Evolutionary conservation across 2,888 invertebrate genomes (phyloP).

Genomic region (Parelbella ahira): DNA sequence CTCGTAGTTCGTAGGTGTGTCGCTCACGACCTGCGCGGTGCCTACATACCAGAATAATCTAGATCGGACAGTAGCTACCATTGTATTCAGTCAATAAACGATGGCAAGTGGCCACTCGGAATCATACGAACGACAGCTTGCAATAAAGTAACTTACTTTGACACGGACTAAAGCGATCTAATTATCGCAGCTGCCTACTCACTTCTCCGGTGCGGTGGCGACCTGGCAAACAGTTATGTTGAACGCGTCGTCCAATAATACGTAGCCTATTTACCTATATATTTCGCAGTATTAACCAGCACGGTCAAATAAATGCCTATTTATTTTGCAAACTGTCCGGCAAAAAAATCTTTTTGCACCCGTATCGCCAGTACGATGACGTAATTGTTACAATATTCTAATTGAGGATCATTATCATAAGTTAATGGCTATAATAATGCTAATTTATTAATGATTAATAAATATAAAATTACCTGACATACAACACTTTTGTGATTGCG

Average conservation of each 20-base stretch:
- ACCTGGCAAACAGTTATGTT: too few species aligned
- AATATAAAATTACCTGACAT: constrained; percentile 40
- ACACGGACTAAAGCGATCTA: neutral
- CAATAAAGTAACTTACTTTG: neutral
- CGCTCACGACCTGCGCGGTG: constrained; percentile 54
- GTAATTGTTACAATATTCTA: constrained; percentile 60
- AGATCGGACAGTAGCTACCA: constrained; percentile 19
- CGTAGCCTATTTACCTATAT: too few species aligned
- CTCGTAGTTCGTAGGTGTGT: constrained; percentile 60
- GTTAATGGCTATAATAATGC: constrained; percentile 59
- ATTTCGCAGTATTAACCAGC: too few species aligned
- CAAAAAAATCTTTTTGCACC: constrained; percentile 2
- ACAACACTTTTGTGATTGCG: constrained; percentile 6
- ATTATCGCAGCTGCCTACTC: too few species aligned
- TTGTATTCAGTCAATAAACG: constrained; percentile 19
- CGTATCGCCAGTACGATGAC: constrained; percentile 40
- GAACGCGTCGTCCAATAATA: too few species aligned
- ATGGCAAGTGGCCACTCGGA: constrained; percentile 16
- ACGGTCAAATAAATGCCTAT: too few species aligned
- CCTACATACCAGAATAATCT: constrained; percentile 21
- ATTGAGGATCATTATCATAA: constrained; percentile 65
- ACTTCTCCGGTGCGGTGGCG: too few species aligned
- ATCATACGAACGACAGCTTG: constrained; percentile 5
- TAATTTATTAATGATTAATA: constrained; percentile 59
- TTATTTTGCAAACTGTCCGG: too few species aligned